Evolutionary conservation across 2,113 vertebrate species (phyloP), one percentile per base, ranked within the genome.

Genomic region (Sialia sialis): DNA sequence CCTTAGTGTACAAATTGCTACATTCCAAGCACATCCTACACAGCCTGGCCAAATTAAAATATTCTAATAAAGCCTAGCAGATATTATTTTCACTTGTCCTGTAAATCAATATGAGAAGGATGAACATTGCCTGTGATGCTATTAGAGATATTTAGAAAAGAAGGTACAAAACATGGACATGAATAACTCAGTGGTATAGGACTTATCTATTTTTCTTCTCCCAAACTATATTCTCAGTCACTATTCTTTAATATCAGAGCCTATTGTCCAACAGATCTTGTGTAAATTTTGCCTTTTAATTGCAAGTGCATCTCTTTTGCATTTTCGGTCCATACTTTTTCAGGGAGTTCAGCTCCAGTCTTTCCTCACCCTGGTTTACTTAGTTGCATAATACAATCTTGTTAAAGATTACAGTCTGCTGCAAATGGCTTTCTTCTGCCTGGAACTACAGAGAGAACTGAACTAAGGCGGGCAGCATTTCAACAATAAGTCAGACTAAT

Each of bases 1-100:
- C 62, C 39, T 72, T 75, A 30, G 32, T 43, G 58, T 89, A 84
- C 56, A 82, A 95, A 91, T 89, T 87, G 89, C 81, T 88, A 34
- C 68, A 84, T 95, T 96, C 78, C 82, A 91, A 95, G 76, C 51
- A 85, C 91, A 91, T 94, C 94, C 89, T 93, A 95, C 93, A 94
- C 85, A 95, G 85, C 64, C 73, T 88, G 63, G 79, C 55, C 93
- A 95, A 95, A 93, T 76, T 85, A 79, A 67, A 36, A 85, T 9
- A 34, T 48, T 70, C 78, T 90, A 93, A 95, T 77, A 90, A 90
- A 80, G 75, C 55, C 70, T 38, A 52, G 76, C 17, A 93, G 59
- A 80, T 46, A 93, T 4, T 0, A 0, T 72, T 84, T 91, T 44
- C 56, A 52, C 64, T 94, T 59, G 72, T 44, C 72, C 85, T 67